Base-by-base conservation (phyloP, 1,140 invertebrate genomes). In the Rhopalosiphum maidis region DNA sequence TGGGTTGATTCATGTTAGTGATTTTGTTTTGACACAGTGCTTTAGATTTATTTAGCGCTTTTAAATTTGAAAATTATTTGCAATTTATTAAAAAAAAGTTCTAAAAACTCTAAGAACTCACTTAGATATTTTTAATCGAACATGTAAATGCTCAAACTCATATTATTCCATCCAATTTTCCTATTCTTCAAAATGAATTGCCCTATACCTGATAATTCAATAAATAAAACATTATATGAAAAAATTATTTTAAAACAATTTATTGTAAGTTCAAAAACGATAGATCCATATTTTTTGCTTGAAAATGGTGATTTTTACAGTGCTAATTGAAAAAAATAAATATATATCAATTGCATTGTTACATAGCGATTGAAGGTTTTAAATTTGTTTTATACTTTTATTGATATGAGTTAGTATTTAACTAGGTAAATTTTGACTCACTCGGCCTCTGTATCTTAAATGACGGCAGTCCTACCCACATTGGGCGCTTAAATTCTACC, bases 21-120 rank as follows among this genome's bases (percentile, higher is more conserved):
- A n/a, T 77, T n/a, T 77, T 77, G 30, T 77, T n/a, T 77, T 11
- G 30, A 77, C 30, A n/a, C n/a, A 35, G 68, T 30, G 68, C 68
- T n/a, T n/a, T 77, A 77, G n/a, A 77, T 77, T 77, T 77, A n/a
- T 77, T 77, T n/a, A 77, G 9, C 35, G 68, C n/a, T n/a, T 77
- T 77, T 77, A 77, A 77, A n/a, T 77, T 77, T n/a, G 68, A 77
- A 77, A 77, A 77, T n/a, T 77, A 77, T 77, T 77, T 77, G 35
- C 68, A 77, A 77, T 77, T 77, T 77, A 15, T 77, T n/a, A n/a
- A 77, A 77, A 77, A 77, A 77, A 77, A 77, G 68, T 77, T 77
- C 25, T 77, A 77, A 77, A n/a, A 77, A 68, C n/a, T n/a, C 25
- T 68, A 68, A 68, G 7, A 25, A 77, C 11, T n/a, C 30, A 51